Evolutionary conservation across 1,140 invertebrate genomes (phyloP).

Genomic region (Leptinotarsa defecta): DNA sequence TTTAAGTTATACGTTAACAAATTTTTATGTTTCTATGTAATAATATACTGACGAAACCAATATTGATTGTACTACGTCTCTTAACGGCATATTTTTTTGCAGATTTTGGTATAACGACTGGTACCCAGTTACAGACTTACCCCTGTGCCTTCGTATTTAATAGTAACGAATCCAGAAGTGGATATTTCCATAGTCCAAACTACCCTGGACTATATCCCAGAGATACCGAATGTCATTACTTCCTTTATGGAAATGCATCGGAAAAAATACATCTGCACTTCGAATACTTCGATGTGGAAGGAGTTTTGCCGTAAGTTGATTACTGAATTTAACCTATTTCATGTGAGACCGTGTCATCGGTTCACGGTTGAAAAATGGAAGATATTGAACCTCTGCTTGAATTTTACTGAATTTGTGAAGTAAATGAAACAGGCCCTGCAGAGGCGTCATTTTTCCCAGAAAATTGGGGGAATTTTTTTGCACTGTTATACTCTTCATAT

Average conservation of each 20-base stretch:
- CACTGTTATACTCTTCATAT: too few relatives aligned
- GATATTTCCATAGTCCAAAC: slow-evolving; percentile 89
- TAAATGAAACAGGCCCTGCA: too few relatives aligned
- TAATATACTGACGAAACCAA: too few relatives aligned
- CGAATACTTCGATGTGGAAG: slow-evolving; percentile 89
- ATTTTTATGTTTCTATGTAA: too few relatives aligned
- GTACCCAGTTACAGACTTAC: slow-evolving; percentile 71
- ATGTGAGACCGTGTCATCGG: background rate
- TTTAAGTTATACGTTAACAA: too few relatives aligned
- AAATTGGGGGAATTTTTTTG: too few relatives aligned
- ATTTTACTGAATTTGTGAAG: too few relatives aligned
- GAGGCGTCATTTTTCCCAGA: too few relatives aligned
- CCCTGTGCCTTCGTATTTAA: slow-evolving; percentile 84
- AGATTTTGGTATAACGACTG: slow-evolving; percentile 82
- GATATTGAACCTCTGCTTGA: too few relatives aligned
- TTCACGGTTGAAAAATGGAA: too few relatives aligned
- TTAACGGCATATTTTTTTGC: slow-evolving; percentile 45
- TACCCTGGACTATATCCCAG: slow-evolving; percentile 90
- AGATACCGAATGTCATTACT: slow-evolving; percentile 92
- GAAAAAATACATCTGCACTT: slow-evolving; percentile 88
- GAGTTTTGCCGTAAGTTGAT: slow-evolving; percentile 80
- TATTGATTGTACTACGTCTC: too few relatives aligned
- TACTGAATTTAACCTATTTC: background rate
- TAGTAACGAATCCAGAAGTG: slow-evolving; percentile 76
- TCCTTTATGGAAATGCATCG: slow-evolving; percentile 81